phyloP scores from a whole-genome alignment of 1,140 invertebrate species.

The Zophobas atratus region DNA sequence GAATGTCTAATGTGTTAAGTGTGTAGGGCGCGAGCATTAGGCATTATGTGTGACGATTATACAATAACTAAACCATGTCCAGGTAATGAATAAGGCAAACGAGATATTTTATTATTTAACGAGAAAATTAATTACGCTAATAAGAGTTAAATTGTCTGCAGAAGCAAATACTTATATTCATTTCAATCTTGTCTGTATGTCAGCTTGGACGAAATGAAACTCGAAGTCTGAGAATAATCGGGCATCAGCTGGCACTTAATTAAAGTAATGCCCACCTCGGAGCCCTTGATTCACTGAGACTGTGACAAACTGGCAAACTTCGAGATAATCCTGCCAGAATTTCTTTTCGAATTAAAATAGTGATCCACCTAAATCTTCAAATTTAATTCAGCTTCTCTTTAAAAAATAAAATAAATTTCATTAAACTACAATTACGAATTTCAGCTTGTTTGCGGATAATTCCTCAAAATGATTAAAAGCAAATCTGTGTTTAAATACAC shows the following conservation, averaged over 20 bases:
- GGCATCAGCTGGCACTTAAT: constrained; percentile 63
- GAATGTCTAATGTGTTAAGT: constrained; percentile 15
- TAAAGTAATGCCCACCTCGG: constrained; percentile 61
- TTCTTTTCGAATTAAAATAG: constrained; percentile 54
- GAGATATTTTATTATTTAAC: constrained; percentile 42
- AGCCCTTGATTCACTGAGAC: constrained; percentile 53
- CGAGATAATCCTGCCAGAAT: constrained; percentile 53
- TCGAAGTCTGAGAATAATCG: constrained; percentile 60
- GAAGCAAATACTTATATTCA: constrained; percentile 56
- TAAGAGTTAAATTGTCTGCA: constrained; percentile 53
- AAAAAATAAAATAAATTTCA: constrained; percentile 18
- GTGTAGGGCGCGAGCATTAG: constrained; percentile 38
- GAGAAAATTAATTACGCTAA: constrained; percentile 54
- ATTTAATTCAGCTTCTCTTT: constrained; percentile 21
- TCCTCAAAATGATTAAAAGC: constrained; percentile 48
- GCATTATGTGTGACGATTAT: constrained; percentile 52
- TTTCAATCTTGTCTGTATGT: constrained; percentile 60
- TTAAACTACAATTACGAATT: neutral
- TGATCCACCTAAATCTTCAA: constrained; percentile 44
- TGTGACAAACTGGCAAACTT: constrained; percentile 61
- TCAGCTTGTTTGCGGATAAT: neutral
- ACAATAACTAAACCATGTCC: constrained; percentile 53
- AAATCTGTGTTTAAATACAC: constrained; percentile 54
- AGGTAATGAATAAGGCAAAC: constrained; percentile 47
- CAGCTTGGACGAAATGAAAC: constrained; percentile 56